These are phyloP conservation scores for Ochlodes sylvanus DNA, from an alignment of 2,888 invertebrate genomes.

Conservation along the genomic window DNA sequence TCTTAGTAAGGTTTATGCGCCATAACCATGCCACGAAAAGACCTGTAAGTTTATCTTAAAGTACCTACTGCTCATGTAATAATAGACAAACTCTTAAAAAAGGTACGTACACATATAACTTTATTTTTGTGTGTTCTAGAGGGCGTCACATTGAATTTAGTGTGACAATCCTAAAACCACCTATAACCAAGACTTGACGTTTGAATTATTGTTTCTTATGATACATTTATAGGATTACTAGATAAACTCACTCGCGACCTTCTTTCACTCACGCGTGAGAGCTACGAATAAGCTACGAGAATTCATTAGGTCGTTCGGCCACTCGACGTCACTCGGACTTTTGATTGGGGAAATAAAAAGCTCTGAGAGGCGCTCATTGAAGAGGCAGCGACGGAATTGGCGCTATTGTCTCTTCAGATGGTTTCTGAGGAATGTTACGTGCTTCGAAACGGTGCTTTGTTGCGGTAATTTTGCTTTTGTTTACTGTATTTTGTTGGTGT, in stretches of 20 bases:
- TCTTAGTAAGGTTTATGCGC: no score
- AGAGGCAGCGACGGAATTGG: constrained; percentile 69
- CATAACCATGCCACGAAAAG: no score
- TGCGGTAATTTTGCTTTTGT: constrained; percentile 49
- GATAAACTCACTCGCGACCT: constrained; percentile 57
- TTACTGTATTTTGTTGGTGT: background rate
- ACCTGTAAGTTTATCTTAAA: no score
- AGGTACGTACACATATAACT: no score
- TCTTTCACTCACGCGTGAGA: constrained; percentile 26
- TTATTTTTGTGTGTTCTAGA: no score
- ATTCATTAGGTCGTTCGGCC: constrained; percentile 79
- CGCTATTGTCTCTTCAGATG: constrained; percentile 57
- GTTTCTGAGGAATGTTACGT: constrained; percentile 15
- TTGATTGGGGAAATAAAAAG: constrained; percentile 82
- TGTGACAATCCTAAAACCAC: no score
- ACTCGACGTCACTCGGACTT: constrained; percentile 75
- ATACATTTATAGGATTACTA: no score
- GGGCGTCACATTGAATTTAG: no score
- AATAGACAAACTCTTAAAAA: no score
- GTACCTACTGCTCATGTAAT: no score
- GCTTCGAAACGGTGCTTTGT: constrained; percentile 45
- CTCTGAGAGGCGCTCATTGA: constrained; percentile 70
- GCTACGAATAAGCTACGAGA: constrained; percentile 60
- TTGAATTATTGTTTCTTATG: no score
- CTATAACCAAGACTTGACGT: no score